Base-by-base conservation (phyloP, 2,888 invertebrate genomes). In the Sarcophaga variegata region DNA sequence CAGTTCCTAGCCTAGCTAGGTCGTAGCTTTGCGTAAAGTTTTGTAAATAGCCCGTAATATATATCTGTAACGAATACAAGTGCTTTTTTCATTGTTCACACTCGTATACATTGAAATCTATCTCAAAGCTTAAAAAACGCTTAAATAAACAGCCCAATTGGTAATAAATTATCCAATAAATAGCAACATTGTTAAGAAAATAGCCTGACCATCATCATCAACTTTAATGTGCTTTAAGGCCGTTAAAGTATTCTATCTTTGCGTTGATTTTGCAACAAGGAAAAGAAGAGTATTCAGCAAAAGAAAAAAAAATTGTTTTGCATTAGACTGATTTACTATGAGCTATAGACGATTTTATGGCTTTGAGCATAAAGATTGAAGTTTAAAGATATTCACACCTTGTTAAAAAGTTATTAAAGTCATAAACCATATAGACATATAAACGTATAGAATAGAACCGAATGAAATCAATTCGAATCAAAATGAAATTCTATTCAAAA, bases 301-400 rank as follows among this genome's bases (percentile, higher is more conserved):
- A 27, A 22, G 8, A 60, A 62, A 54, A 78, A 60, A 60, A 37
- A 60, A 67, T 47, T 79, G 67, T 79, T 79, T 80, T 81, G 81
- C 78, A 45, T 64, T 81, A 90, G 91, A 89, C 91, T 92, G 92
- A 91, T 91, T 92, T 92, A 92, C 90, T 90, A 91, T 92, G 92
- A 90, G 90, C 91, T 91, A 75, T 79, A 47, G 78, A 74, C 20
- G 87, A 90, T 91, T 90, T 90, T 90, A 91, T 92, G 91, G 92
- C 90, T 92, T 91, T 90, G 90, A 89, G 91, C 91, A 90, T 90
- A 90, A 89, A 90, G 92, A 91, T 91, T 91, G 91, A 90, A 90
- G 90, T 90, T 91, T 90, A 90, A 89, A 92, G 91, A 91, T 91
- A 91, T 91, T 91, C 92, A 92, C 91, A 91, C 91, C 92, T 91